Conservation (phyloP, 2,888 invertebrate species). For the Pollenia labialis region DNA sequence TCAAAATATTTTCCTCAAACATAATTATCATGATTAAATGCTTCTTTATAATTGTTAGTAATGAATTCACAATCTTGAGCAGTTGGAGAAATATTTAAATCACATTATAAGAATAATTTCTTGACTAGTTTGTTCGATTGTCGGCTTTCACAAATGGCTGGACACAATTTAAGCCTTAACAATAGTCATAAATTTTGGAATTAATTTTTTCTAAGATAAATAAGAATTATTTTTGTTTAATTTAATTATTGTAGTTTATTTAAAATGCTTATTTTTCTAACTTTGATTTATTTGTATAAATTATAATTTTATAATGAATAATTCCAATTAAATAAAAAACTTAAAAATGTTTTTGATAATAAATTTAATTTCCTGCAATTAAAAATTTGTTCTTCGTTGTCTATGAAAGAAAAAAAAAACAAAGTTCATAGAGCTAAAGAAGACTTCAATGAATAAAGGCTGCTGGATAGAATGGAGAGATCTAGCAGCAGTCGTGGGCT, state of each 20-base stretch:
- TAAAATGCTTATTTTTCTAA: not conserved
- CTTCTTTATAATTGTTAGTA: not conserved
- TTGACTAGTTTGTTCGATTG: not conserved
- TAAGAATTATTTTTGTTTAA: not conserved
- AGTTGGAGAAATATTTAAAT: constrained; percentile 21
- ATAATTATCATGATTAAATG: constrained; percentile 24
- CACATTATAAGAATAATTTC: not conserved
- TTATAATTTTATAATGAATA: not conserved
- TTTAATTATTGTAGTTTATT: not conserved
- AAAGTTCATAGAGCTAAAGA: no score
- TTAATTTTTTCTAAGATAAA: not conserved
- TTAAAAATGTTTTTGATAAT: no score
- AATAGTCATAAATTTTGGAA: not conserved
- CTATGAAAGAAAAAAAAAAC: no score
- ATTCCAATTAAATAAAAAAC: not conserved
- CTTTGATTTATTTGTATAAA: not conserved
- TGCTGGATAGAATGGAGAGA: no score
- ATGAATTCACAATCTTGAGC: not conserved
- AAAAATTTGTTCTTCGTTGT: no score
- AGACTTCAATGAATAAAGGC: no score
- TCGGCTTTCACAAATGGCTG: not conserved
- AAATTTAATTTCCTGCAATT: no score
- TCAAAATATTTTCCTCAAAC: constrained; percentile 8
- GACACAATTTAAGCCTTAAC: constrained; percentile 1
- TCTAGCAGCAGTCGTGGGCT: no score